Base-by-base conservation (phyloP, 2,888 invertebrate genomes). In the Scrobipalpa costella region DNA sequence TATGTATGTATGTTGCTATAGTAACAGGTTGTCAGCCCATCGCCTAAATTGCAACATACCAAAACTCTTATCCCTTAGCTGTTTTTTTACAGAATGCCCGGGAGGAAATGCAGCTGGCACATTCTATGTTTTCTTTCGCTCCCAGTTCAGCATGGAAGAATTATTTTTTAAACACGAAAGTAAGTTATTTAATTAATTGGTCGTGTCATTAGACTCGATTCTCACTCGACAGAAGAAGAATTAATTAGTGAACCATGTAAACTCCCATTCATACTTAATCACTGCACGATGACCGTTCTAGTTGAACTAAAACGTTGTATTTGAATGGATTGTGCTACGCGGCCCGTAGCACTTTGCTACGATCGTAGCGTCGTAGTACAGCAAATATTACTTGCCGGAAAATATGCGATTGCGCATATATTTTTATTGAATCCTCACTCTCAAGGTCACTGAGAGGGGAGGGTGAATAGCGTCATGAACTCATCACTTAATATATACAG, bases 261-360 rank as follows among this genome's bases (percentile, higher is more conserved):
- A n/a, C 44, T 44, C 44, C 44, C 44, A 44, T 44, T 44, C 44
- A 44, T 44, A 44, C 15, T 15, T 44, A 36, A 36, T 36, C n/a
- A 44, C 15, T n/a, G 40, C 13, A 13, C 40, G 40, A 40, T 38
- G 38, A 40, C 40, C 40, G 40, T 50, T 11, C 50, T 17, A 21
- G 52, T 52, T 52, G 52, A 13, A n/a, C n/a, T n/a, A n/a, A 52
- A 52, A 52, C 17, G 52, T 27, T 27, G 13, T 52, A 52, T 9
- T 13, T 52, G 52, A 44, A 44, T 44, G 44, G n/a, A 44, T 7
- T 7, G n/a, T 44, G 6, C 44, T 44, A 15, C 44, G 44, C n/a
- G 44, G n/a, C n/a, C 44, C 44, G 44, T 44, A 44, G 44, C 44
- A n/a, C 5, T n/a, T 15, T 6, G 44, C 44, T 44, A 44, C 44